Evolutionary conservation across 2,888 invertebrate species (phyloP).

Genomic region (Notodonta ziczac): DNA sequence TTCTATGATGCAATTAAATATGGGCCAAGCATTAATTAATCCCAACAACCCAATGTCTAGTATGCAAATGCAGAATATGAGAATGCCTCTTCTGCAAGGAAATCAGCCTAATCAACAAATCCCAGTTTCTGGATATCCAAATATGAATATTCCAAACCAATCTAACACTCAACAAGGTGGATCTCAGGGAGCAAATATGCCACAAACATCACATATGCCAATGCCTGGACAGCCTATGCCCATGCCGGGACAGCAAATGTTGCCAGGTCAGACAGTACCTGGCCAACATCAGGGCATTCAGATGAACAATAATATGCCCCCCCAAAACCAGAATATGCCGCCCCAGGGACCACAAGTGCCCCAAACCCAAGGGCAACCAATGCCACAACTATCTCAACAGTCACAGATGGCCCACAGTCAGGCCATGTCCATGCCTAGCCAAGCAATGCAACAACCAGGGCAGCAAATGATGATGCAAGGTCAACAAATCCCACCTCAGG

Average conservation of each 20-base stretch:
- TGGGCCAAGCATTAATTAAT: slow-evolving; percentile 59
- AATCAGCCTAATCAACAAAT: slow-evolving; percentile 61
- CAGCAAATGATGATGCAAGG: slow-evolving; percentile 61
- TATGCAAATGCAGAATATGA: slow-evolving; percentile 75
- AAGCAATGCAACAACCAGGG: slow-evolving; percentile 46
- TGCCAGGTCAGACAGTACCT: slow-evolving; percentile 38
- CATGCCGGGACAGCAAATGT: slow-evolving; percentile 48
- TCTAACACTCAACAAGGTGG: slow-evolving; percentile 52
- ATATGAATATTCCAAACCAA: slow-evolving; percentile 60
- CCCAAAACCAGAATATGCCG: slow-evolving; percentile 47
- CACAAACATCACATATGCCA: slow-evolving; percentile 50
- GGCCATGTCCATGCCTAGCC: slow-evolving; percentile 51
- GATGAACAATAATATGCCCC: slow-evolving; percentile 53
- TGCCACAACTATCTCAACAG: slow-evolving; percentile 39
- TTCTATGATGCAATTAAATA: slow-evolving; percentile 62
- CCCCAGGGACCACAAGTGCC: slow-evolving; percentile 48
- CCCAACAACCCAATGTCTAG: slow-evolving; percentile 64
- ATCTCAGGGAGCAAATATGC: slow-evolving; percentile 55
- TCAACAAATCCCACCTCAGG: slow-evolving; percentile 48
- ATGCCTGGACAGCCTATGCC: slow-evolving; percentile 58
- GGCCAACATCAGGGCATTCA: slow-evolving; percentile 50
- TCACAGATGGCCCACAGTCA: slow-evolving; percentile 44
- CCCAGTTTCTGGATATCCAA: slow-evolving; percentile 60
- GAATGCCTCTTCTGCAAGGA: slow-evolving; percentile 69
- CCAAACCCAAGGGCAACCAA: slow-evolving; percentile 51